Base-by-base conservation (phyloP, 2,113 vertebrate genomes). In the Cygnus buccinator region DNA sequence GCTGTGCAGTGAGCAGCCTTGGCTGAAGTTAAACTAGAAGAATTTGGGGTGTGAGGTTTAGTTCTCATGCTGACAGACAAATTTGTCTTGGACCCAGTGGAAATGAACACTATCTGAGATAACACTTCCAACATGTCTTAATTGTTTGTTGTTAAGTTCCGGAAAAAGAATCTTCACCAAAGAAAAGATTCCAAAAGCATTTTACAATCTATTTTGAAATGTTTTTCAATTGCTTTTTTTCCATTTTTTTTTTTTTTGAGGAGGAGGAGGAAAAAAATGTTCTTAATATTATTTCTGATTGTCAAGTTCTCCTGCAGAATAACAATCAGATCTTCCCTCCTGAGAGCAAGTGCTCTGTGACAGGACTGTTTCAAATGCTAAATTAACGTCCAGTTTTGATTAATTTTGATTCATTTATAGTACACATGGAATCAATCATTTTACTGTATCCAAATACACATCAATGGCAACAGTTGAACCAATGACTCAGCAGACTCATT, bases 151-250 rank as follows among this genome's bases (percentile, higher is more conserved):
- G 0, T 48, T 63, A 48, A 28, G 9, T 58, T 66, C 17, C 35
- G 5, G 3, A 33, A 93, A 28, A 82, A 62, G 1, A 0, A 0
- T 41, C 31, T 39, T 55, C 31, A 66, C 10, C n/a, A 62, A 62
- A 90, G 5, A 70, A 70, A 58, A 62, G 0, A 44, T 50, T 95
- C 66, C 28, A 80, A 62, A 84, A 62, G 2, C 0, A 1, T 65
- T 91, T 54, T 62, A 12, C 3, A 29, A 46, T 29, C 26, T 20
- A 4, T 66, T 66, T 58, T 50, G 35, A 84, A 93, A 76, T 29
- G 7, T 26, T 83, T 25, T 73, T 80, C 16, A 29, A 5, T 13
- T n/a, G 8, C 4, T 26, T 2, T 33, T 48, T 92, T 23, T 62
- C 17, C 26, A 29, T 62, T 39, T 33, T 2, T 33, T 48, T 91